These are phyloP conservation scores for Mizuhopecten yessoensis DNA, from an alignment of 1,140 invertebrate species.

Conservation along the genomic window DNA sequence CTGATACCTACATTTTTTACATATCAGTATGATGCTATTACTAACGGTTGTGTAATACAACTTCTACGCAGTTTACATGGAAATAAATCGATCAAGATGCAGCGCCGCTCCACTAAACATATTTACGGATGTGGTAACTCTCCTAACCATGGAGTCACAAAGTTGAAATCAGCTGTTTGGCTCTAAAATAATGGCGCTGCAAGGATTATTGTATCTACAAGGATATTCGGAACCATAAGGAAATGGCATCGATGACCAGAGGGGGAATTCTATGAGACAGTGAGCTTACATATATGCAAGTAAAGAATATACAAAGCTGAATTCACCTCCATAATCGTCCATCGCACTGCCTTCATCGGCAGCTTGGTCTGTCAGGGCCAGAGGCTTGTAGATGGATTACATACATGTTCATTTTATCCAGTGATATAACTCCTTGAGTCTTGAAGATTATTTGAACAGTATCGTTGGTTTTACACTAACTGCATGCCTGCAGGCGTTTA, in stretches of 20 bases:
- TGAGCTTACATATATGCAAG: neutral
- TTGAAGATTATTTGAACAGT: neutral
- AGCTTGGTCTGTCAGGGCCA: neutral
- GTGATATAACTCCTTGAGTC: neutral
- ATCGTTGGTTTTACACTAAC: neutral
- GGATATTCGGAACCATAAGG: neutral
- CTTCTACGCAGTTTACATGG: conserved; percentile 10
- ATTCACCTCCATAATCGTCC: conserved; percentile 15
- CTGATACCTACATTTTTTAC: neutral
- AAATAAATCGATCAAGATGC: conserved; percentile 26
- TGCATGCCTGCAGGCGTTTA: neutral
- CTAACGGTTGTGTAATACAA: neutral
- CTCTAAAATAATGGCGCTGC: neutral
- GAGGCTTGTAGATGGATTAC: neutral
- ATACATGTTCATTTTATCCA: neutral
- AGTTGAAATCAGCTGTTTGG: conserved; percentile 26
- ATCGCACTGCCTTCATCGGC: conserved; percentile 19
- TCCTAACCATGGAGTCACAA: conserved; percentile 25
- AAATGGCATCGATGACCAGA: neutral
- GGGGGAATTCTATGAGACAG: neutral
- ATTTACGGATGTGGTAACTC: neutral
- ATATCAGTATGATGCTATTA: neutral
- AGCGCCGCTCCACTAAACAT: neutral
- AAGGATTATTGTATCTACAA: neutral
- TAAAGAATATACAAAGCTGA: neutral